These are phyloP conservation scores for Caligus rogercresseyi DNA, from an alignment of 1,140 invertebrate genomes.

Conservation along the genomic window DNA sequence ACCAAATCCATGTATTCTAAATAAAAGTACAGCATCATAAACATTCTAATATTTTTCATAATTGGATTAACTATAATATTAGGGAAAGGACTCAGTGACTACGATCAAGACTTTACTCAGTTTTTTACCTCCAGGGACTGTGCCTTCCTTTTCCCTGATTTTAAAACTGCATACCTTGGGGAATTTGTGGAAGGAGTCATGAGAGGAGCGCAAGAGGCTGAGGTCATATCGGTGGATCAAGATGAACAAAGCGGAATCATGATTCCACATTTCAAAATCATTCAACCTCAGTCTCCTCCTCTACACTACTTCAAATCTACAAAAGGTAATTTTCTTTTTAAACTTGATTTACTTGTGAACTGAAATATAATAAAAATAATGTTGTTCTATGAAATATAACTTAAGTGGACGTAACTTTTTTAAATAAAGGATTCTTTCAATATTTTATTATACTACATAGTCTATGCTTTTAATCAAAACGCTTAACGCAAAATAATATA, in stretches of 20 bases:
- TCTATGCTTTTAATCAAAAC: too few species aligned
- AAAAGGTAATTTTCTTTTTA: too few species aligned
- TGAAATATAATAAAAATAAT: too few species aligned
- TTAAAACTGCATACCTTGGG: conserved; percentile 3
- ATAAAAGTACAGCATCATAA: too few species aligned
- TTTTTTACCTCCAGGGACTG: not conserved
- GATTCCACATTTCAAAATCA: not conserved
- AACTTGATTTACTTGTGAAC: too few species aligned
- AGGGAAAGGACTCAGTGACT: not conserved
- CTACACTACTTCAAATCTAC: conserved; percentile 1
- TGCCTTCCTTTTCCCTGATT: conserved; percentile 14
- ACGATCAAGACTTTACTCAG: not conserved
- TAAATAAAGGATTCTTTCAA: too few species aligned
- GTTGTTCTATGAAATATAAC: too few species aligned
- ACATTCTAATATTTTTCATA: too few species aligned
- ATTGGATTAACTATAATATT: too few species aligned
- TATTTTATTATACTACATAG: too few species aligned
- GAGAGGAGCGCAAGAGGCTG: not conserved
- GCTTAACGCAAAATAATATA: too few species aligned
- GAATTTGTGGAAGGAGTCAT: not conserved
- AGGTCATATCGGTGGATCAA: not conserved
- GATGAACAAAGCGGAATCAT: not conserved
- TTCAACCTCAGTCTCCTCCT: not conserved
- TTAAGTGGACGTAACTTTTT: too few species aligned
- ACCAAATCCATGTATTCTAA: not conserved